phyloP scores from a whole-genome alignment of 30 jellyfish, hydroid and myxozoan genomes.

The Aurelia sp. region DNA sequence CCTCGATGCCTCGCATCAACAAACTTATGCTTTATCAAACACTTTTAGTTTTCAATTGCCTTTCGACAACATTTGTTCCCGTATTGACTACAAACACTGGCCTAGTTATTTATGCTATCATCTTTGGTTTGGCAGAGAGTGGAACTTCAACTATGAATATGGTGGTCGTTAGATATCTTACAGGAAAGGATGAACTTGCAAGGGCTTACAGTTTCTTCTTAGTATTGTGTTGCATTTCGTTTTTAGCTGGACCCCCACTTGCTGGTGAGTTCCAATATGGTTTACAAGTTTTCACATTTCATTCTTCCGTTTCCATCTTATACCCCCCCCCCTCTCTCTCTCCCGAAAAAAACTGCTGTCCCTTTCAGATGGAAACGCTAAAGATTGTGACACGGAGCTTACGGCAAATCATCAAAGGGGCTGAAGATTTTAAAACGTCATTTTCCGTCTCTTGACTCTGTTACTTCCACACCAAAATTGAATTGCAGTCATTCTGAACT shows the following conservation, averaged over 20 bases:
- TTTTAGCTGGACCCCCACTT: constrained; percentile 78
- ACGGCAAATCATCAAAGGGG: too few species aligned
- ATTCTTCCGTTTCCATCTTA: too few species aligned
- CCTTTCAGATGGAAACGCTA: too few species aligned
- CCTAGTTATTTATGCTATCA: constrained; percentile 44
- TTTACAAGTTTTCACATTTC: too few species aligned
- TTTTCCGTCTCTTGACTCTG: too few species aligned
- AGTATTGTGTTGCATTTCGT: constrained; percentile 43
- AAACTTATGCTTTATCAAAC: constrained; percentile 42
- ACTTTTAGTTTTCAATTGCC: constrained; percentile 42
- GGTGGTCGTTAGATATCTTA: constrained; percentile 64
- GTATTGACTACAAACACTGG: constrained; percentile 28
- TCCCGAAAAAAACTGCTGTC: too few species aligned
- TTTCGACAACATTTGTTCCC: constrained; percentile 68
- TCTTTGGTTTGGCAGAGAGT: constrained; percentile 80
- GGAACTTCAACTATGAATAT: constrained; percentile 43
- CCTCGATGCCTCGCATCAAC: constrained; percentile 36
- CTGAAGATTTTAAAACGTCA: too few species aligned
- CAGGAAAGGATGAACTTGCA: constrained; percentile 38
- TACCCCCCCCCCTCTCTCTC: too few species aligned
- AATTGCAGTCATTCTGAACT: too few species aligned
- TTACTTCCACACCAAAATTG: too few species aligned
- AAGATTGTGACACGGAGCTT: too few species aligned
- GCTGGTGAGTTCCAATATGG: constrained; percentile 56
- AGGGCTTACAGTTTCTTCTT: constrained; percentile 53